These are phyloP conservation scores for Pyrochroa serraticornis DNA, from an alignment of 2,888 invertebrate genomes.

Conservation along the genomic window DNA sequence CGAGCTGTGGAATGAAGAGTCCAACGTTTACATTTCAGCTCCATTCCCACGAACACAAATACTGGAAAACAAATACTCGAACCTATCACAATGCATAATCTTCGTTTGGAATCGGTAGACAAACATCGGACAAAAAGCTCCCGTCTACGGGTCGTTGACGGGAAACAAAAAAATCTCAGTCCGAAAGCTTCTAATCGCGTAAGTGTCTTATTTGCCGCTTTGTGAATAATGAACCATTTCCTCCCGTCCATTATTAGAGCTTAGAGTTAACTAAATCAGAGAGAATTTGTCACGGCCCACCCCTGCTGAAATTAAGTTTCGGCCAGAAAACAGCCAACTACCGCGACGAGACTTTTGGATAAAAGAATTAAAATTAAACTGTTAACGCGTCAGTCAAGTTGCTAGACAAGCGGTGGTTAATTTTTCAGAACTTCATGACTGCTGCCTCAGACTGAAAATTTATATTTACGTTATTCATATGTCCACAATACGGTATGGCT, in stretches of 20 bases:
- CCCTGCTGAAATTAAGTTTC: constrained; percentile 15
- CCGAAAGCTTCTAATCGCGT: constrained; percentile 38
- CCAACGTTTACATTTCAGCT: constrained; percentile 15
- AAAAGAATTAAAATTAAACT: not conserved
- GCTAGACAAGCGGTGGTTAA: constrained; percentile 10
- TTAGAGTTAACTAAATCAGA: constrained; percentile 24
- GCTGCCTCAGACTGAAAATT: constrained; percentile 12
- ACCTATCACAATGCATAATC: constrained; percentile 24
- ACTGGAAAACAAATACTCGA: constrained; percentile 12
- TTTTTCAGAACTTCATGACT: constrained; percentile 15
- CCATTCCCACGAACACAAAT: constrained; percentile 15
- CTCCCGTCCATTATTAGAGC: constrained; percentile 20
- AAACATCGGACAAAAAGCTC: constrained; percentile 26
- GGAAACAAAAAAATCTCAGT: constrained; percentile 21
- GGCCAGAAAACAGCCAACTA: not conserved
- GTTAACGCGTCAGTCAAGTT: constrained; percentile 1
- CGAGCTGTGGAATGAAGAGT: constrained; percentile 1
- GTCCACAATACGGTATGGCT: constrained; percentile 1
- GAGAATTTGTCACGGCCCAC: constrained; percentile 21
- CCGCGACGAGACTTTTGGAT: not conserved
- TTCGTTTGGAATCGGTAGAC: constrained; percentile 20
- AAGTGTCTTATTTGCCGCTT: constrained; percentile 43
- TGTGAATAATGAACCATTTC: constrained; percentile 44
- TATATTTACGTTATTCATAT: constrained; percentile 14
- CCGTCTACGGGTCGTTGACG: constrained; percentile 35